Conservation (phyloP, 1,140 invertebrate species). For the Triops cancriformis region DNA sequence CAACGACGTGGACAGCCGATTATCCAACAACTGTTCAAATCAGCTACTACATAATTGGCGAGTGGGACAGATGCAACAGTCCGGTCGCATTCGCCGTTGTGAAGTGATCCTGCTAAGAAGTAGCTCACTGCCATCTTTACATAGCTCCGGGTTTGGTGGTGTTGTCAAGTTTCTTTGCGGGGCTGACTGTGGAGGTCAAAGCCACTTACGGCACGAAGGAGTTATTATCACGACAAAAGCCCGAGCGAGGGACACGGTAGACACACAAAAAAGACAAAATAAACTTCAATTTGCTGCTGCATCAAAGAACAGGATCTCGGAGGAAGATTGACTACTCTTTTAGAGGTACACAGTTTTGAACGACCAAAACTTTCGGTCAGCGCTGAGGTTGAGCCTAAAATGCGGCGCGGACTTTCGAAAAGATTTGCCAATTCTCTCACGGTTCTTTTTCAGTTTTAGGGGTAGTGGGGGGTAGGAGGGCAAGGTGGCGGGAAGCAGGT, state of each 20-base stretch:
- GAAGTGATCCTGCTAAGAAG: neutral
- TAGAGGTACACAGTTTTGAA: too few species aligned
- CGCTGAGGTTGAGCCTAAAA: too few species aligned
- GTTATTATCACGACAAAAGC: neutral
- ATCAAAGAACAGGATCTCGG: neutral
- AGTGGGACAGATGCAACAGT: too few species aligned
- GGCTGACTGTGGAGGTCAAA: neutral
- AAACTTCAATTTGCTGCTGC: neutral
- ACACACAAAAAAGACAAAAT: neutral
- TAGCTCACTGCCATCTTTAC: neutral
- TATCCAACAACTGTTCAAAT: neutral
- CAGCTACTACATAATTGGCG: neutral
- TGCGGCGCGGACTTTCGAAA: neutral
- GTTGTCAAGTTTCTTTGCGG: neutral
- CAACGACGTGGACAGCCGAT: neutral
- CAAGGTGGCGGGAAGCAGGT: neutral
- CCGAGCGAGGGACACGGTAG: neutral
- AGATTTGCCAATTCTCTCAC: neutral
- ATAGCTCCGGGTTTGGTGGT: neutral
- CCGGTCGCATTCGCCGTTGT: too few species aligned
- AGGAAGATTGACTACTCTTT: neutral
- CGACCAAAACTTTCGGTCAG: too few species aligned
- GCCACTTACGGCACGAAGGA: slow-evolving; percentile 1
- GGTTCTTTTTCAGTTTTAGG: neutral
- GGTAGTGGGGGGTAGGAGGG: neutral